Conservation (phyloP, 1,140 invertebrate species). For the Heliconius hewitsoni region DNA sequence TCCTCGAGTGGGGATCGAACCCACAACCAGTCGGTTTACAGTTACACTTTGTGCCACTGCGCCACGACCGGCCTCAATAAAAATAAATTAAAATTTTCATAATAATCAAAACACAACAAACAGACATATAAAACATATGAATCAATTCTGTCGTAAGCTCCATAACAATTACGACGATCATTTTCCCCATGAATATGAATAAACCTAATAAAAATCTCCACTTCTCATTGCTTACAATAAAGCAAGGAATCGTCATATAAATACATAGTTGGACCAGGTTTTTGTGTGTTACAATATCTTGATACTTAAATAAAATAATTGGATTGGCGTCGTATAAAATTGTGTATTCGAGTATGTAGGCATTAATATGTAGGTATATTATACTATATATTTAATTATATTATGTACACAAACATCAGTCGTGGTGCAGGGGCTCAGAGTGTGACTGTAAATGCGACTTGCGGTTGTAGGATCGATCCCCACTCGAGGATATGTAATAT, state of each 20-base stretch:
- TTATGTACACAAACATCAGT: too few relatives aligned
- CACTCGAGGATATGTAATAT: too few relatives aligned
- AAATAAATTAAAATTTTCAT: too few relatives aligned
- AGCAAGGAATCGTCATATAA: conserved; percentile 18
- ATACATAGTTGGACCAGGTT: conserved; percentile 2
- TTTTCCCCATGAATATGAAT: conserved; percentile 25
- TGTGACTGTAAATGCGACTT: too few relatives aligned
- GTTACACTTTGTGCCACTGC: too few relatives aligned
- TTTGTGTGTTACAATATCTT: conserved; percentile 8
- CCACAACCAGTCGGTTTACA: too few relatives aligned
- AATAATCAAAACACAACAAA: too few relatives aligned
- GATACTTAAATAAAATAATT: conserved; percentile 19
- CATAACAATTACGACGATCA: neutral
- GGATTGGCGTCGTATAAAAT: neutral
- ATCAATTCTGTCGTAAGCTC: neutral
- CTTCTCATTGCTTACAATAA: conserved; percentile 55
- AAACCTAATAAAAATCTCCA: conserved; percentile 47
- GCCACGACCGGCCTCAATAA: too few relatives aligned
- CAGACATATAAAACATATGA: neutral
- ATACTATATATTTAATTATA: too few relatives aligned
- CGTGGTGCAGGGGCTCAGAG: too few relatives aligned
- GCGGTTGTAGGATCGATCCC: too few relatives aligned
- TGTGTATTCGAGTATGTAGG: neutral
- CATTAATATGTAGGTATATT: neutral
- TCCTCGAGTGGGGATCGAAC: too few relatives aligned